These are phyloP conservation scores for Acrobasis suavella DNA, from an alignment of 2,888 invertebrate genomes.

Conservation along the genomic window DNA sequence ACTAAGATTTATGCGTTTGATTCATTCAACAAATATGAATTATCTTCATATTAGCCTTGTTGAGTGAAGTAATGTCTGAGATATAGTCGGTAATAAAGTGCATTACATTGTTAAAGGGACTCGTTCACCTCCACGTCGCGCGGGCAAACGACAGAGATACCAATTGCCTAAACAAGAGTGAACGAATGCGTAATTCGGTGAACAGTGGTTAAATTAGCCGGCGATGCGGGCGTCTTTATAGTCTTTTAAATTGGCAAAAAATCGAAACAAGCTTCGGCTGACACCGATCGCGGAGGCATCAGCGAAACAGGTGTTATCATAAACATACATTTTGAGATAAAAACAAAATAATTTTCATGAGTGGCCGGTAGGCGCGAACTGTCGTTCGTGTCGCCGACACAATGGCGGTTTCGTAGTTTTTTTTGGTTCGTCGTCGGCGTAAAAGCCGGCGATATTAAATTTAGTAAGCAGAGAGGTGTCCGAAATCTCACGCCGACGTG, in stretches of 20 bases:
- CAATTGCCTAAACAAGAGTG: slow-evolving; percentile 52
- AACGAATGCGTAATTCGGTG: slow-evolving; percentile 74
- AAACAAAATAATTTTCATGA: slow-evolving; percentile 83
- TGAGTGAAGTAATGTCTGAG: slow-evolving; percentile 27
- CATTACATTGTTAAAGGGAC: slow-evolving; percentile 17
- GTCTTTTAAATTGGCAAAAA: slow-evolving; percentile 81
- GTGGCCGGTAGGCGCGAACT: slow-evolving; percentile 80
- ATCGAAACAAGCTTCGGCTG: slow-evolving; percentile 75
- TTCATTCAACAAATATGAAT: slow-evolving; percentile 72
- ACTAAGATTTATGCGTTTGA: slow-evolving; percentile 76
- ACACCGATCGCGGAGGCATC: slow-evolving; percentile 81
- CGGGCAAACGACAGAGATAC: slow-evolving; percentile 28
- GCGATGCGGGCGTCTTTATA: slow-evolving; percentile 80
- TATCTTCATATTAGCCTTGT: slow-evolving; percentile 43
- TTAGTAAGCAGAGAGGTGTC: slow-evolving; percentile 83
- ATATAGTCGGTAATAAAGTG: slow-evolving; percentile 8
- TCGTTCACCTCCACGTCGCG: slow-evolving; percentile 8
- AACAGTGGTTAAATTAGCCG: slow-evolving; percentile 80
- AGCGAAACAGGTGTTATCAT: slow-evolving; percentile 82
- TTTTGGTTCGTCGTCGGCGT: slow-evolving; percentile 69
- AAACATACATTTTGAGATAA: slow-evolving; percentile 82
- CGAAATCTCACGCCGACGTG: slow-evolving; percentile 82
- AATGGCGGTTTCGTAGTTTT: slow-evolving; percentile 79
- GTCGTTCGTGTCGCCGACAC: slow-evolving; percentile 79
- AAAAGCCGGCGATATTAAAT: slow-evolving; percentile 81